Evolutionary conservation across 2,888 invertebrate species (phyloP).

Genomic region (Euproctis similis): DNA sequence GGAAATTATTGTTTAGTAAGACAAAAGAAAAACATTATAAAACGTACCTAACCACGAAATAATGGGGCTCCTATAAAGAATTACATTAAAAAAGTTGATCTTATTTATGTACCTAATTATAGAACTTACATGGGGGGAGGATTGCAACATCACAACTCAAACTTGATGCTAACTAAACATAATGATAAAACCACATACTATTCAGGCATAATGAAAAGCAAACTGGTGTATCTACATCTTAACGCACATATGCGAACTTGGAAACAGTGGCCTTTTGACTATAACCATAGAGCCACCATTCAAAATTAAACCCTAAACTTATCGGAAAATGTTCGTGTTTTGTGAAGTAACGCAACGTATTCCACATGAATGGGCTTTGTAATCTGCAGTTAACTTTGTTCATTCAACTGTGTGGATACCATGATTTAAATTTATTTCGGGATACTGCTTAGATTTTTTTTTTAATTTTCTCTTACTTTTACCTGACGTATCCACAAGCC

Average conservation of each 20-base stretch:
- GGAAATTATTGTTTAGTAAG: no score
- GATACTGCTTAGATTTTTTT: no score
- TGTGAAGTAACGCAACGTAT: no score
- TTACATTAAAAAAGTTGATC: no score
- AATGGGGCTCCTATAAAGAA: no score
- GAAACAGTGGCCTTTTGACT: slow-evolving; percentile 16
- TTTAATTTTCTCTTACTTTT: no score
- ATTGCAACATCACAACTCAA: no score
- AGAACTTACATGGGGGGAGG: no score
- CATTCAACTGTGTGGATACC: slow-evolving; percentile 20
- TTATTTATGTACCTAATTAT: no score
- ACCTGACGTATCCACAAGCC: no score
- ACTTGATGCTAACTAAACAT: background rate
- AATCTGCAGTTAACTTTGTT: slow-evolving; percentile 26
- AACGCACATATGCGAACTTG: slow-evolving; percentile 18
- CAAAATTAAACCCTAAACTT: slow-evolving; percentile 3
- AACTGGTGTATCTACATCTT: slow-evolving; percentile 3
- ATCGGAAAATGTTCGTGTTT: slow-evolving; percentile 2
- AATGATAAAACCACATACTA: slow-evolving; percentile 4
- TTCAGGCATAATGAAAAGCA: slow-evolving; percentile 6
- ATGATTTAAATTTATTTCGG: slow-evolving; percentile 1
- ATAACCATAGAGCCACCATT: background rate
- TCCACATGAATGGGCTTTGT: slow-evolving; percentile 26
- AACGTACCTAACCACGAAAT: no score
- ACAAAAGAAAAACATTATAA: no score